Conservation (phyloP, 1,140 invertebrate species). For the Odontomachus brunneus region DNA sequence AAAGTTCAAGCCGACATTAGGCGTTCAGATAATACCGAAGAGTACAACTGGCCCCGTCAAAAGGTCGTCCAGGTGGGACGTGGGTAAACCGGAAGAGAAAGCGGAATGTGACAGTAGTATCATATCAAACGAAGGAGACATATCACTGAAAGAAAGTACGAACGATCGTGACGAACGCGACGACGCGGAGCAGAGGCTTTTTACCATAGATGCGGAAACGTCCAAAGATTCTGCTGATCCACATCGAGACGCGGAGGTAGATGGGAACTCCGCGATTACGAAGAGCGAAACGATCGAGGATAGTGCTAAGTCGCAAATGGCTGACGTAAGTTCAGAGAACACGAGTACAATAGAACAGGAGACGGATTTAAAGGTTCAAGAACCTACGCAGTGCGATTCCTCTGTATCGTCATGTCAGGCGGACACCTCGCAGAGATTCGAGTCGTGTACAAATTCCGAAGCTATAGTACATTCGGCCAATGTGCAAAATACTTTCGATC, state of each 20-base stretch:
- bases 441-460: slow-evolving; percentile 44
- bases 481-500: slow-evolving; percentile 46
- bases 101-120: slow-evolving; percentile 76
- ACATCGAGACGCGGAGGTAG: slow-evolving; percentile 42
- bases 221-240: slow-evolving; percentile 39
- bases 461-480: slow-evolving; percentile 5
- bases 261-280: slow-evolving; percentile 35
- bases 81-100: slow-evolving; percentile 80
- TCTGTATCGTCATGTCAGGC: slow-evolving; percentile 67
- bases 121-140: slow-evolving; percentile 79
- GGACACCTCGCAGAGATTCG: slow-evolving; percentile 47
- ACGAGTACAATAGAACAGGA: slow-evolving; percentile 35
- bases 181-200: background rate
- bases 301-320: slow-evolving; percentile 18
- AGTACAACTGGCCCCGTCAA: slow-evolving; percentile 75
- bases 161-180: slow-evolving; percentile 12
- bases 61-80: slow-evolving; percentile 85
- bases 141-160: slow-evolving; percentile 74
- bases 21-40: slow-evolving; percentile 82
- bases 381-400: slow-evolving; percentile 71
- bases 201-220: slow-evolving; percentile 8
- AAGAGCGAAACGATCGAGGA: slow-evolving; percentile 11
- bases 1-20: slow-evolving; percentile 82
- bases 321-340: slow-evolving; percentile 20
- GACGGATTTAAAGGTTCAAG: slow-evolving; percentile 3